Evolutionary conservation across 2,888 invertebrate species (phyloP), one percentile per base, ranked within the genome.

Genomic region (Lycaena phlaeas): DNA sequence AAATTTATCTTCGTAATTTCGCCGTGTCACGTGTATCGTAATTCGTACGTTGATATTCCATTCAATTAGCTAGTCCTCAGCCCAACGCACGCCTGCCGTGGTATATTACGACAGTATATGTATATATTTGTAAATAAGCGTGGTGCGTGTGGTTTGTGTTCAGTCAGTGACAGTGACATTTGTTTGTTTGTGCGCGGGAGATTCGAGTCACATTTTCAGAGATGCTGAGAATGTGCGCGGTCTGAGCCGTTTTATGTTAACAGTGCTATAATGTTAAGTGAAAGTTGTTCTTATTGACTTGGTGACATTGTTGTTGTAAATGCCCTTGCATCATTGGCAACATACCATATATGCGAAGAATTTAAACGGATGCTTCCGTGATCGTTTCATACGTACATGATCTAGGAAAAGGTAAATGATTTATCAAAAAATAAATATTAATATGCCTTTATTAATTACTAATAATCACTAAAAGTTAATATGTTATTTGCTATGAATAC

Each of bases 281-380:
- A 79, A 79, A 78, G 77, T 75, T 59, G 64, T 61, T 43, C 69
- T 61, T 43, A 57, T 67, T 64, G 63, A 58, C 61, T 64, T 69
- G 66, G 67, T 68, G 67, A 68, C 64, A 62, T 64, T 59, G 62
- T 61, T 55, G 59, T 45, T 47, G 49, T 54, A 50, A 50, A 42
- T 64, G 64, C 61, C 68, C 70, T 69, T 67, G 69, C 52, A 52
- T 56, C 61, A 64, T 76, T 81, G 78, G 68, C 77, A 73, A 66
- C 56, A 57, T 54, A 64, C 59, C 66, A 68, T 68, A 60, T 52
- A 65, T 61, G 65, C 53, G 49, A 61, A 62, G 60, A 61, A 67
- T 70, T 65, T 47, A 34, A 57, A 57, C 59, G 50, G 57, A 56
- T 59, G 57, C 64, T 69, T 68, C 67, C 66, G 60, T 49, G 47